Evolutionary conservation across 2,797 vertebrate species (phyloP).

Genomic region (Pipistrellus pipistrellus): DNA sequence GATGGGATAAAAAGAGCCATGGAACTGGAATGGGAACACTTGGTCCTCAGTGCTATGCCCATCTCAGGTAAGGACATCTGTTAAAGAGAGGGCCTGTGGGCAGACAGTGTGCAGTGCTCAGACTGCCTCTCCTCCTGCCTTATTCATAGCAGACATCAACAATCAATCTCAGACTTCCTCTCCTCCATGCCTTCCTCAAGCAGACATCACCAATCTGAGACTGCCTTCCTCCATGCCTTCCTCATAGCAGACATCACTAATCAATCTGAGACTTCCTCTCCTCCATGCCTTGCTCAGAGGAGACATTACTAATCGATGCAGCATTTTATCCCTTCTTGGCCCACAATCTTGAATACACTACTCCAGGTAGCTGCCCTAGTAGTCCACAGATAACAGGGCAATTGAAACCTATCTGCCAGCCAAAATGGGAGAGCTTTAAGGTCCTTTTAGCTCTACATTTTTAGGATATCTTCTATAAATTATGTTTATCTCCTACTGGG

Average conservation of each 20-base stretch:
- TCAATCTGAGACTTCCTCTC: neutral
- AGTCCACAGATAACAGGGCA: neutral
- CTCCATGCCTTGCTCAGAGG: neutral
- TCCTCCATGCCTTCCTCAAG: neutral
- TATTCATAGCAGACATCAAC: neutral
- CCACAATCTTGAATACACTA: neutral
- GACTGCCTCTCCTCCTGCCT: neutral
- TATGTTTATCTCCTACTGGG: neutral
- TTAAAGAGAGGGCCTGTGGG: neutral
- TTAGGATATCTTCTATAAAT: neutral
- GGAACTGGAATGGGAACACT: neutral
- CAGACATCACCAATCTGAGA: neutral
- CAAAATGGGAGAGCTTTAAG: neutral
- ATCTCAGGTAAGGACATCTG: neutral
- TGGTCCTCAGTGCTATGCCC: neutral
- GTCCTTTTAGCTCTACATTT: neutral
- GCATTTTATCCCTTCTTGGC: neutral
- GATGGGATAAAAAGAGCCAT: neutral
- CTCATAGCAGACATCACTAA: neutral
- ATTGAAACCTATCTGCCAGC: neutral
- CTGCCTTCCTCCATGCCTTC: neutral
- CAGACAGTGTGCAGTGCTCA: fast-evolving
- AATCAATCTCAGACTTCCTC: neutral
- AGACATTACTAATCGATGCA: neutral
- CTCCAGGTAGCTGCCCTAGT: neutral